Evolutionary conservation across 2,113 vertebrate species (phyloP), one percentile per base, ranked within the genome.

Genomic region (Labeo rohita): DNA sequence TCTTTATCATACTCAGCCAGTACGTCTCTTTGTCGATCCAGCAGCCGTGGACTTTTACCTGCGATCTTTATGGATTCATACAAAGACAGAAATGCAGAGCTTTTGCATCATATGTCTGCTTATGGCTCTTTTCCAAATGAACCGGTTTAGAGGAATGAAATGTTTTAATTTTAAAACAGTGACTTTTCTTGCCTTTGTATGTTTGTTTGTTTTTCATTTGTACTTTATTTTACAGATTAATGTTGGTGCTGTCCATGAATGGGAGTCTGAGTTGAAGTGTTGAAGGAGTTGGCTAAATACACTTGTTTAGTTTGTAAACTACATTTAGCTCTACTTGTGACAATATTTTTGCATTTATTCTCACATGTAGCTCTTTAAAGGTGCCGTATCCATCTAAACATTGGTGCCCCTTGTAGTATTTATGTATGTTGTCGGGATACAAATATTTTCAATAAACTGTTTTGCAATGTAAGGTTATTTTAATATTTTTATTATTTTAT

Each of bases 361-460:
- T 86, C 34, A 61, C 43, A n/a, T 81, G 10, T 85, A 47, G 49
- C 36, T 63, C 47, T 79, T 70, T 13, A 43, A 9, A 54, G 34
- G 47, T 79, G 74, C 76, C 34, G 28, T 52, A 76, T 63, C 10
- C 39, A 74, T 65, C 12, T 82, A 65, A 83, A 54, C n/a, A 28
- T 59, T 34, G 21, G 52, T 21, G 21, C 36, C 43, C 79, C 56
- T 56, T 82, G 23, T 74, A 36, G 49, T 84, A 84, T 86, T 80
- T 86, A 39, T 75, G 81, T 54, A 21, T 76, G 45, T 52, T 82
- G 63, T 68, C 16, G 47, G 52, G 70, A 82, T 50, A 21, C 66
- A 73, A 74, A 73, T 83, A 56, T 73, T 84, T 84, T 74, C 82
- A 84, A 83, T 86, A 74, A 73, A 52, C 9, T 72, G 12, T 82